A percentile compares a stretch with the other conserved stretches of the same genome.
phyloP scores from a whole-genome alignment of 37 sponge, comb jelly and placozoan species.

The Beroe forskalii region DNA sequence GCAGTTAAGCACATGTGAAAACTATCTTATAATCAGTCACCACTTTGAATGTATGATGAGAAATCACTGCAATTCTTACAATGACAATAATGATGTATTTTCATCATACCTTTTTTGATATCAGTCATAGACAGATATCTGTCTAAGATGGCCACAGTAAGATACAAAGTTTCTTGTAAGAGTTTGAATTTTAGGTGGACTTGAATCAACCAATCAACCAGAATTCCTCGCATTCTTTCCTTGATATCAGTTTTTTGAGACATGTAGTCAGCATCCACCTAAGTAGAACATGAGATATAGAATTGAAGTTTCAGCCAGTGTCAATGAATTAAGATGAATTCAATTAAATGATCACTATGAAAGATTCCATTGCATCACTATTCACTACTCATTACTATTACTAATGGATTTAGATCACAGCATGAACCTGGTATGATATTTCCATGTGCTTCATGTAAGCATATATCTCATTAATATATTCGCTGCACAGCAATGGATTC shows the following conservation, averaged over 20 bases:
- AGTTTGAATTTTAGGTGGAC: slow-evolving; percentile 88
- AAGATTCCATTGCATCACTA: background rate
- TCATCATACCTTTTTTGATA: slow-evolving; percentile 55
- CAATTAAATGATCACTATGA: too few species aligned
- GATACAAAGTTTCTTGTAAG: slow-evolving; percentile 89
- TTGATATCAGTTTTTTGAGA: slow-evolving; percentile 77
- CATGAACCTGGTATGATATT: slow-evolving; percentile 53
- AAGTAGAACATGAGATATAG: background rate
- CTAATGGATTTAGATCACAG: background rate
- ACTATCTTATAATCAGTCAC: too few species aligned
- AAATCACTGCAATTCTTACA: too few species aligned
- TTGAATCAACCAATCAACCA: slow-evolving; percentile 94
- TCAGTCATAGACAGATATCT: slow-evolving; percentile 75
- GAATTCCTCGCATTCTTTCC: slow-evolving; percentile 84
- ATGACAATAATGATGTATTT: too few species aligned
- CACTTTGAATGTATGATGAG: too few species aligned
- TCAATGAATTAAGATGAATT: background rate
- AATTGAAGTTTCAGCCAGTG: background rate
- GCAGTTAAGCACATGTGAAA: too few species aligned
- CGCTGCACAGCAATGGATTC: slow-evolving; percentile 91
- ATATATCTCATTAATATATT: slow-evolving; percentile 94
- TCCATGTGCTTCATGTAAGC: slow-evolving; percentile 84
- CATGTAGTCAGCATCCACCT: slow-evolving; percentile 77
- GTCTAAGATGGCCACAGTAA: slow-evolving; percentile 86
- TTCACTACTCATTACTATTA: background rate